Base-by-base conservation (phyloP, 2,797 vertebrate genomes). In the Neosilurus mollespiculum region DNA sequence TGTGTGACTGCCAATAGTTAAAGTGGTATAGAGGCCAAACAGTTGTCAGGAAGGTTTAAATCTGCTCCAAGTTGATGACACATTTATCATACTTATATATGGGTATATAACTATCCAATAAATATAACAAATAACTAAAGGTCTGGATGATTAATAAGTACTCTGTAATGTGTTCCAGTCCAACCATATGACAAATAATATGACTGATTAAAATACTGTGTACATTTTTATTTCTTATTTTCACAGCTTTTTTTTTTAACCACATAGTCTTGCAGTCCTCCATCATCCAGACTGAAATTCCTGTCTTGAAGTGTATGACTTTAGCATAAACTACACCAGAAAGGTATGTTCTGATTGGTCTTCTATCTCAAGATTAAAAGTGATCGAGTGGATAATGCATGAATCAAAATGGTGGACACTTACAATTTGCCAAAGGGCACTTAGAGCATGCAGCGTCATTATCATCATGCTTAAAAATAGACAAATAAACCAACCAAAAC, bases 41-140 rank as follows among this genome's bases (percentile, higher is more conserved):
- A 78, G 26, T 62, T 65, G 49, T 72, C 62, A 77, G 73, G 59
- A 77, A 79, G n/a, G 10, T 62, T 70, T 59, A 70, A 43, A 70
- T 53, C 6, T 30, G 11, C 10, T 30, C 22, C 22, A 3, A 30
- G 64, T 37, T 73, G 76, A 78, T 49, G 76, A 78, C 37, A 64
- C 9, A 4, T 79, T 62, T 37, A 62, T 61, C 54, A 62, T 24
- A 62, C 62, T 78, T 53, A 53, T 65, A 65, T 26, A 78, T 5
- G 12, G 34, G 1, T n/a, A 43, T 43, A 9, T 49, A 77, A 10
- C 61, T 51, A 18, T 78, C 22, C n/a, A 78, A 64, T 53, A 77
- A 77, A 58, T 12, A 77, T n/a, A 51, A 16, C 43, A 53, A 20
- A 30, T 65, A 20, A 5, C 43, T 37, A 64, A 79, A 65, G 24